Conservation (phyloP, 2,888 invertebrate species). For the Acrobasis repandana region DNA sequence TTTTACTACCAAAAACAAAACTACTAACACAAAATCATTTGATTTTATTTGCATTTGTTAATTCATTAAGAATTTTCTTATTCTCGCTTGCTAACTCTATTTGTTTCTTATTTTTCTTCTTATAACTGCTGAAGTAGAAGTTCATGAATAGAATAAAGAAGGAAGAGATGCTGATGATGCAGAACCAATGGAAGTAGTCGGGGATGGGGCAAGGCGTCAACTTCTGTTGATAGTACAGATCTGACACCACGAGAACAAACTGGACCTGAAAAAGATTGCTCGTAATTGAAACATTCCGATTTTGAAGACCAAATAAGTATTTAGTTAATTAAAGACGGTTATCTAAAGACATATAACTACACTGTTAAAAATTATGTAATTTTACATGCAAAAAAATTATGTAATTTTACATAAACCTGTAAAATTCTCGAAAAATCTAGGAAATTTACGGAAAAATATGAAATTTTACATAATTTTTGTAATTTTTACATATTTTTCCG, state of each 20-base stretch:
- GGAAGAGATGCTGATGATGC: constrained; percentile 78
- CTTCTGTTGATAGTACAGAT: constrained; percentile 71
- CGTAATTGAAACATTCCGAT: too few species aligned
- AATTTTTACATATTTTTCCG: too few species aligned
- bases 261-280: constrained; percentile 57
- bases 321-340: too few species aligned
- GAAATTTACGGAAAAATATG: too few species aligned
- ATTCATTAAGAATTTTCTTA: constrained; percentile 13
- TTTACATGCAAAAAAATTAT: too few species aligned
- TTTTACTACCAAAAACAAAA: not conserved
- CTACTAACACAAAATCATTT: not conserved
- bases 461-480: too few species aligned
- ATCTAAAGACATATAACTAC: too few species aligned
- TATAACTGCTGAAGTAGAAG: constrained; percentile 80
- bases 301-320: too few species aligned
- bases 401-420: too few species aligned
- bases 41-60: not conserved
- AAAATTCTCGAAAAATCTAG: too few species aligned
- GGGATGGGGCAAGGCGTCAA: constrained; percentile 72
- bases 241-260: constrained; percentile 63
- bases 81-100: constrained; percentile 4
- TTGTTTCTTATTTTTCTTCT: constrained; percentile 36
- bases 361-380: too few species aligned
- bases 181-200: constrained; percentile 79
- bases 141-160: constrained; percentile 86